phyloP scores from a whole-genome alignment of 2,888 invertebrate genomes.

The Bhutanitis thaidina region DNA sequence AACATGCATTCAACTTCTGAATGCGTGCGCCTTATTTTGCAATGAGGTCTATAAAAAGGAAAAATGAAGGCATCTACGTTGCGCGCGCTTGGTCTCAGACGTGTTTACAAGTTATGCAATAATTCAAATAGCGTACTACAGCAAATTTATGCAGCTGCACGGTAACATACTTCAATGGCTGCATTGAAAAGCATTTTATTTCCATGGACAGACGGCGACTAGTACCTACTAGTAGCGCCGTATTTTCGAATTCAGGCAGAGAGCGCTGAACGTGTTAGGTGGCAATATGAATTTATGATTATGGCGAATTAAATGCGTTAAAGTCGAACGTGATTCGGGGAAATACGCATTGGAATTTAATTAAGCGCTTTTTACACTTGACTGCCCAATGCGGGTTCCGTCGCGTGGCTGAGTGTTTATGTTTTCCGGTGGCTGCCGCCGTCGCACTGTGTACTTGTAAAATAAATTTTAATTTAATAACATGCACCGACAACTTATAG shows the following conservation, averaged over 20 bases:
- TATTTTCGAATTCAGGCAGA: conserved; percentile 63
- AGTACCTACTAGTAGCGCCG: conserved; percentile 34
- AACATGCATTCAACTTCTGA: not conserved
- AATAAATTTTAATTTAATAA: conserved; percentile 24
- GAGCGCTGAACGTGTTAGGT: conserved; percentile 60
- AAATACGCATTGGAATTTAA: conserved; percentile 58
- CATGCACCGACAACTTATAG: conserved; percentile 21
- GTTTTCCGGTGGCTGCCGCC: conserved; percentile 29
- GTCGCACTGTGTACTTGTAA: conserved; percentile 24
- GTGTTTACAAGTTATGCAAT: conserved; percentile 77
- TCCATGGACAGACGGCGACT: conserved; percentile 57
- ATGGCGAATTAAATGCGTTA: conserved; percentile 64
- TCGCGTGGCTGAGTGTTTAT: conserved; percentile 27
- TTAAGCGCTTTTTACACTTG: conserved; percentile 55
- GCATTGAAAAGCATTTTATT: conserved; percentile 76
- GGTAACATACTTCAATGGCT: conserved; percentile 73
- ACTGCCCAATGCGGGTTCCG: conserved; percentile 33
- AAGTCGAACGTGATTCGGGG: conserved; percentile 53
- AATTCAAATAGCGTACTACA: conserved; percentile 71
- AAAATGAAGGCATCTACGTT: conserved; percentile 50
- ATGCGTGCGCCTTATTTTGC: conserved; percentile 29
- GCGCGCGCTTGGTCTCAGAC: conserved; percentile 54
- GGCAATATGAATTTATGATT: conserved; percentile 73
- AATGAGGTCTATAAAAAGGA: conserved; percentile 34
- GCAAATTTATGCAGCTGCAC: conserved; percentile 73